Conservation (phyloP, 2,888 invertebrate species). For the Spilarctia lutea region DNA sequence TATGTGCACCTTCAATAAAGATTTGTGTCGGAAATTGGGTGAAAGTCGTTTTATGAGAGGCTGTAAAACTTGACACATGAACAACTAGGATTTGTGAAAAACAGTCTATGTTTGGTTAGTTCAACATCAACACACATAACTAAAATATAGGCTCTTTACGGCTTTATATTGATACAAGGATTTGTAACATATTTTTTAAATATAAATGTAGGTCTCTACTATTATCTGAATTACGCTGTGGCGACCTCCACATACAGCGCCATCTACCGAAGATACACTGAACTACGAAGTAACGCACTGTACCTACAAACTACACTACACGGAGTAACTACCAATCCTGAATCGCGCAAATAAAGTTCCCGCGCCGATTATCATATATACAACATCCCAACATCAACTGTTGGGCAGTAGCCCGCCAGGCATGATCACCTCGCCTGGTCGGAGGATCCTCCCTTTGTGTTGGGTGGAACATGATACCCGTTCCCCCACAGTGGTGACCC, state of each 20-base stretch:
- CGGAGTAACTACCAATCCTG: no score
- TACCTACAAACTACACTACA: no score
- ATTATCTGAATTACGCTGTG: neutral
- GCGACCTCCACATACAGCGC: no score
- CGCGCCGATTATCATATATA: no score
- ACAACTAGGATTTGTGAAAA: constrained; percentile 9
- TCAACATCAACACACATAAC: neutral
- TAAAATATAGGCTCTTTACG: neutral
- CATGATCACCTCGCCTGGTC: no score
- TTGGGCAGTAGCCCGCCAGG: no score
- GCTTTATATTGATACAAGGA: neutral
- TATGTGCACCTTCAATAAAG: constrained; percentile 53
- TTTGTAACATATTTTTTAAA: neutral
- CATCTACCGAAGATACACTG: no score
- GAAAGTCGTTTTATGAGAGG: constrained; percentile 42
- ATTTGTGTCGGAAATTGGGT: constrained; percentile 44
- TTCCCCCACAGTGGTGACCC: constrained; percentile 87
- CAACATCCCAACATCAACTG: no score
- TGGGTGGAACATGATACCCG: no score
- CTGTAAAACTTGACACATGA: constrained; percentile 19
- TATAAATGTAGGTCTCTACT: neutral
- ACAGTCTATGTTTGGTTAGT: neutral
- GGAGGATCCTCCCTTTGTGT: no score
- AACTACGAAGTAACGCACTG: no score
- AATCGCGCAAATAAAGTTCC: no score